Base-by-base conservation (phyloP, 2,113 vertebrate genomes). In the Mirza zaza region DNA sequence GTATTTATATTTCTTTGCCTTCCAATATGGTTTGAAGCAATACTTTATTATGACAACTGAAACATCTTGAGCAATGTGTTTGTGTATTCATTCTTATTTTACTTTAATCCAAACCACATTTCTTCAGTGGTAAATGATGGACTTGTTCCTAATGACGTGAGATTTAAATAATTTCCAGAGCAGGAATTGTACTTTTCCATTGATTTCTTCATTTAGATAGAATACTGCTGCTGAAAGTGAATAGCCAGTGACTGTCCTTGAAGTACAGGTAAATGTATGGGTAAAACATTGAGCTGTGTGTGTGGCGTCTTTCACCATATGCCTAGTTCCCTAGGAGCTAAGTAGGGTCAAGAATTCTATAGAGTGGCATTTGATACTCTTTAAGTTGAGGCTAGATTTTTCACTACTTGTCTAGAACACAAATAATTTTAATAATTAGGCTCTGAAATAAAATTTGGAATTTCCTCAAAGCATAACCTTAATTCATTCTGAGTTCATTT, bases 51-150 rank as follows among this genome's bases (percentile, higher is more conserved):
- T 39, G 48, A 93, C 67, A 67, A 29, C 81, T 76, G 70, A 87
- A 70, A 57, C 25, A 52, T 80, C 67, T 52, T 87, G 86, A 93
- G 57, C 50, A 86, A 21, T 89, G 18, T 94, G 18, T 87, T 57
- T 80, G 18, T 95, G 18, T 67, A 63, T 89, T 88, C 39, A 27
- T 52, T 94, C 57, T 85, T 90, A 50, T 55, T 90, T 90, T 85
- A 55, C 52, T 73, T 95, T 80, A 81, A 92, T 93, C 84, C 81
- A 88, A 83, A 65, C 39, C 75, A 25, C 34, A 90, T 77, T 92
- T 90, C 52, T 96, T 90, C 6, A 50, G 29, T 77, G n/a, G 91
- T 39, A 87, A 27, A 52, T 87, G 55, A 71, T 50, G 48, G 68
- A 2, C 42, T 90, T 73, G 32, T 79, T 96, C 23, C 8, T 93